These are phyloP conservation scores for Brachypterus glaber DNA, from an alignment of 2,888 invertebrate species.

Conservation along the genomic window DNA sequence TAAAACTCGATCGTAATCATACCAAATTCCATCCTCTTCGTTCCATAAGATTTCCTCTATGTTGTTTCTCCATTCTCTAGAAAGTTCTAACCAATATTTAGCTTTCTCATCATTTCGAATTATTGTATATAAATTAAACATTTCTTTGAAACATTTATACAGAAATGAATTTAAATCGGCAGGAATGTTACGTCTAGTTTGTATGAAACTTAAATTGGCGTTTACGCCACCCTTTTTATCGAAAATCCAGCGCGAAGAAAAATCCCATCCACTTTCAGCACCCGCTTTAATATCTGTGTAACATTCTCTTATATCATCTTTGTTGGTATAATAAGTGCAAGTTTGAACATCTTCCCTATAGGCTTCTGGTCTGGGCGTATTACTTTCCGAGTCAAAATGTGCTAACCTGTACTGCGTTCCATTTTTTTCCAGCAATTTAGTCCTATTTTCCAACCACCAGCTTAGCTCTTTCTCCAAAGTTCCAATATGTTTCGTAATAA, in stretches of 20 bases:
- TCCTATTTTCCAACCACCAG: slow-evolving; percentile 55
- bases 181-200: slow-evolving; percentile 60
- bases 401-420: slow-evolving; percentile 47
- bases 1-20: slow-evolving; percentile 52
- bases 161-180: slow-evolving; percentile 75
- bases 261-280: slow-evolving; percentile 86
- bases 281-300: slow-evolving; percentile 47
- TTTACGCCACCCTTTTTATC: slow-evolving; percentile 42
- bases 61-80: slow-evolving; percentile 43
- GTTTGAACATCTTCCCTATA: slow-evolving; percentile 56
- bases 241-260: slow-evolving; percentile 71
- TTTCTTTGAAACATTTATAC: slow-evolving; percentile 55
- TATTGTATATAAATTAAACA: slow-evolving; percentile 50
- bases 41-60: slow-evolving; percentile 73
- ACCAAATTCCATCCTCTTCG: slow-evolving; percentile 64
- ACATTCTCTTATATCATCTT: slow-evolving; percentile 36
- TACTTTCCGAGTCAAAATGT: slow-evolving; percentile 53
- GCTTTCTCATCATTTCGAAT: slow-evolving; percentile 44
- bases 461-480: slow-evolving; percentile 53
- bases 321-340: slow-evolving; percentile 27
- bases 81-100: slow-evolving; percentile 44
- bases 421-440: slow-evolving; percentile 43
- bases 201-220: slow-evolving; percentile 50
- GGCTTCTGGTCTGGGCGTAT: slow-evolving; percentile 63
- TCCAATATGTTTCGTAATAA: slow-evolving; percentile 50